Conservation (phyloP, 2,113 vertebrate genomes). For the Lathamus discolor region DNA sequence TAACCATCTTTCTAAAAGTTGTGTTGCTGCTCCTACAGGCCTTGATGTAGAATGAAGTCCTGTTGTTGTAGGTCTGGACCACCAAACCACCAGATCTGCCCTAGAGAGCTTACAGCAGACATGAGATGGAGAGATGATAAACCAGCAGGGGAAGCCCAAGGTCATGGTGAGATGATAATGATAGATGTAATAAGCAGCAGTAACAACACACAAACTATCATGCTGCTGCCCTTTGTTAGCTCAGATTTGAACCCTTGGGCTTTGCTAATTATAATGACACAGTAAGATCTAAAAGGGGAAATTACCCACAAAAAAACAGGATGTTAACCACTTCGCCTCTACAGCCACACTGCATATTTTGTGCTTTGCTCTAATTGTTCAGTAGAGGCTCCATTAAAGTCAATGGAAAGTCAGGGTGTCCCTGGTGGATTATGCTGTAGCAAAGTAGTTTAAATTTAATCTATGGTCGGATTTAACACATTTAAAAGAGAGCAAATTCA, state of each 20-base stretch:
- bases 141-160: not conserved
- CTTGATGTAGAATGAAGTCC: not conserved
- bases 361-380: constrained; percentile 47
- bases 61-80: not conserved
- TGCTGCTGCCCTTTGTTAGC: not conserved
- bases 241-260: constrained; percentile 24
- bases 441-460: constrained; percentile 66
- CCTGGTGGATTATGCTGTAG: constrained; percentile 27
- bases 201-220: constrained; percentile 34
- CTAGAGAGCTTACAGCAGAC: not conserved
- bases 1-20: not conserved
- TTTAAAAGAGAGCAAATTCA: constrained; percentile 61
- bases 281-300: constrained; percentile 39
- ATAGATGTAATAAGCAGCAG: constrained; percentile 25
- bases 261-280: constrained; percentile 53
- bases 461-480: constrained; percentile 47
- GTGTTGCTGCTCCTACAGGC: not conserved
- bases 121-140: not conserved
- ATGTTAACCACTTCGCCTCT: constrained; percentile 32
- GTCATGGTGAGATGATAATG: not conserved
- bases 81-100: not conserved
- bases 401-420: constrained; percentile 46
- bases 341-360: not conserved
- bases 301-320: not conserved
- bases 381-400: constrained; percentile 42